These are phyloP conservation scores for Nilaparvata lugens DNA, from an alignment of 1,140 invertebrate genomes.

Conservation along the genomic window DNA sequence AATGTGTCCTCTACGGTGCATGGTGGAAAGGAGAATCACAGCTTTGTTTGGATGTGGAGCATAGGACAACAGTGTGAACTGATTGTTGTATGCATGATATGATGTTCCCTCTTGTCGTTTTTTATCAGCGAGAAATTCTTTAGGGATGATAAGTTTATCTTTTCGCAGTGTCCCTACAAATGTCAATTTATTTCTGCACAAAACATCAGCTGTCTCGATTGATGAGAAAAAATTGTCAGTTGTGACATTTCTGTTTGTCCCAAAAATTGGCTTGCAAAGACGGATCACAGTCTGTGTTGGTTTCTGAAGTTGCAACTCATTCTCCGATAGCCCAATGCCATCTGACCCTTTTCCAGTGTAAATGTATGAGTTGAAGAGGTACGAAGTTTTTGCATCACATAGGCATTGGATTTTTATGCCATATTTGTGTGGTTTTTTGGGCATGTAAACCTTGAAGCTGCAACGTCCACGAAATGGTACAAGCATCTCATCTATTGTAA, in stretches of 20 bases:
- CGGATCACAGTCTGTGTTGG: constrained; percentile 8
- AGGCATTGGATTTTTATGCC: constrained; percentile 33
- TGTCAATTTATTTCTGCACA: constrained; percentile 26
- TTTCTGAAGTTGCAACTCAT: neutral
- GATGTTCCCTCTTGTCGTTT: neutral
- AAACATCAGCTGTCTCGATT: constrained; percentile 29
- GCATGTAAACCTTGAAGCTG: constrained; percentile 34
- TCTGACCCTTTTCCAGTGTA: constrained; percentile 28
- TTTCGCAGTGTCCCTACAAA: constrained; percentile 37
- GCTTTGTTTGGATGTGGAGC: constrained; percentile 21
- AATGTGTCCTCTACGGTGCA: constrained; percentile 26
- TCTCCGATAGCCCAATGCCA: constrained; percentile 22
- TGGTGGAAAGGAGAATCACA: constrained; percentile 29
- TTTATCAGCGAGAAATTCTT: constrained; percentile 19
- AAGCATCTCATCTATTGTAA: too few species aligned
- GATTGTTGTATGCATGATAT: constrained; percentile 11
- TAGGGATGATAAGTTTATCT: constrained; percentile 36
- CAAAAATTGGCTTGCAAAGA: constrained; percentile 20
- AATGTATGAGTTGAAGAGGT: too few species aligned
- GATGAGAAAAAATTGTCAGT: constrained; percentile 36
- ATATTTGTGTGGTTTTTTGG: too few species aligned
- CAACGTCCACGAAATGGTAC: constrained; percentile 32
- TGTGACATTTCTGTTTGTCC: constrained; percentile 31
- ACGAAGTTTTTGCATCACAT: constrained; percentile 27
- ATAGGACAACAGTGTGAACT: constrained; percentile 16